A percentile compares a stretch with the other conserved stretches of the same genome.
Evolutionary conservation across 1,140 invertebrate genomes (phyloP).

Genomic region (Arion vulgaris): DNA sequence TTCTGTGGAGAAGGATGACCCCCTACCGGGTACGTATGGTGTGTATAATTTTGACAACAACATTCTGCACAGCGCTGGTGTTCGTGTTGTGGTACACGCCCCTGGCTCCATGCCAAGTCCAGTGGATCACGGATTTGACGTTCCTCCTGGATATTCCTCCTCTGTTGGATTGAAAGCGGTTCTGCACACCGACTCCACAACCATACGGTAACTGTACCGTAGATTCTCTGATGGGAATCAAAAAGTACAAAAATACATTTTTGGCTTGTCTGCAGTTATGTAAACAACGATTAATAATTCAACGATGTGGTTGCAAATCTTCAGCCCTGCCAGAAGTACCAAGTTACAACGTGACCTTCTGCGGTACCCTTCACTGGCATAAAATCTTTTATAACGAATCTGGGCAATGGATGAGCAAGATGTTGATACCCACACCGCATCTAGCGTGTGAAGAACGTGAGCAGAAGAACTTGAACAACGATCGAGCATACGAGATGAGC

Average conservation of each 20-base stretch:
- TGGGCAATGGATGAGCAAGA: constrained; percentile 23
- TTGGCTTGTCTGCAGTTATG: constrained; percentile 66
- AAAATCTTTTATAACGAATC: constrained; percentile 39
- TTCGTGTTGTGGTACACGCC: constrained; percentile 71
- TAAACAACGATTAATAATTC: constrained; percentile 62
- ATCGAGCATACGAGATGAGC: constrained; percentile 58
- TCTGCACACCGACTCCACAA: constrained; percentile 54
- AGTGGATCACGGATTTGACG: constrained; percentile 67
- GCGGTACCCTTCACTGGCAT: constrained; percentile 62
- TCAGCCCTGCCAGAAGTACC: constrained; percentile 53
- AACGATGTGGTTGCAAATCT: constrained; percentile 60
- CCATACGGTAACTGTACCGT: constrained; percentile 68
- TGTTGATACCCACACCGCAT: constrained; percentile 30
- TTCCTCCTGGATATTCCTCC: constrained; percentile 67
- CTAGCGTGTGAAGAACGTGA: constrained; percentile 60
- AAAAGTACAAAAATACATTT: constrained; percentile 62
- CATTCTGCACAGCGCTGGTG: constrained; percentile 67
- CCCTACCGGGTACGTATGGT: constrained; percentile 60
- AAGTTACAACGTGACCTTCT: constrained; percentile 55
- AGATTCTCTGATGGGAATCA: constrained; percentile 45
- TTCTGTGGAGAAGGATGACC: constrained; percentile 66
- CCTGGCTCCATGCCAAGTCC: constrained; percentile 72
- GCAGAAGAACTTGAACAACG: constrained; percentile 57
- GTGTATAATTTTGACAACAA: constrained; percentile 65
- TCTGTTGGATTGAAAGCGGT: constrained; percentile 66